Evolutionary conservation across 2,888 invertebrate species (phyloP).

Genomic region (Nomada hirtipes): DNA sequence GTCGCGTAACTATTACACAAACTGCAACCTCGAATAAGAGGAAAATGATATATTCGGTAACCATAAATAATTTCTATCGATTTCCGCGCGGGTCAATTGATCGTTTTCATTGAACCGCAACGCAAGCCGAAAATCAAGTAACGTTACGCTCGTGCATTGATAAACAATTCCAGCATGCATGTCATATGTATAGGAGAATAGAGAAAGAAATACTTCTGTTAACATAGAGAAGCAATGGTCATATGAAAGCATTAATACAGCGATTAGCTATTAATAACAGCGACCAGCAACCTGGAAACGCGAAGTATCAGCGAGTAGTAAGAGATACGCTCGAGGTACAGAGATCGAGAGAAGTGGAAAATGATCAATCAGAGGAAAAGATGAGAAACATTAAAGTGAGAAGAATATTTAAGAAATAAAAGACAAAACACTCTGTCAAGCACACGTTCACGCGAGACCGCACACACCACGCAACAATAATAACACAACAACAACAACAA

Average conservation of each 20-base stretch:
- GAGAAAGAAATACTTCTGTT: neutral
- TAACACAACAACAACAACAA: constrained; percentile 17
- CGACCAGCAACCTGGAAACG: constrained; percentile 14
- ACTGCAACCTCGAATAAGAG: neutral
- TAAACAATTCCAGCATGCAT: constrained; percentile 36
- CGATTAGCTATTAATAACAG: constrained; percentile 22
- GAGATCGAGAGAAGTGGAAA: constrained; percentile 18
- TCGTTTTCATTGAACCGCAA: constrained; percentile 15
- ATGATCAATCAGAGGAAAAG: constrained; percentile 12
- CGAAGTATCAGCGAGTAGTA: constrained; percentile 27
- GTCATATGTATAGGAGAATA: neutral
- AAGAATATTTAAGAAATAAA: no score
- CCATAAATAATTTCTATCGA: neutral
- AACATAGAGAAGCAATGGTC: neutral
- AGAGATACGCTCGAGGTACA: constrained; percentile 33
- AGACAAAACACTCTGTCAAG: constrained; percentile 24
- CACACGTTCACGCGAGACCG: constrained; percentile 19
- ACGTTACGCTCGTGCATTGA: constrained; percentile 49
- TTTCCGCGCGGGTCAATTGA: neutral
- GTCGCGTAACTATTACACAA: neutral
- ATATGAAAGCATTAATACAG: neutral
- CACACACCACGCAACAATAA: constrained; percentile 13
- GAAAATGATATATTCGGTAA: neutral
- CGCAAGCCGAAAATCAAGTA: constrained; percentile 59
- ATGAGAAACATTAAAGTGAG: constrained; percentile 15